phyloP scores from a whole-genome alignment of 2,113 vertebrate species.

The Gasterosteus nipponicus region DNA sequence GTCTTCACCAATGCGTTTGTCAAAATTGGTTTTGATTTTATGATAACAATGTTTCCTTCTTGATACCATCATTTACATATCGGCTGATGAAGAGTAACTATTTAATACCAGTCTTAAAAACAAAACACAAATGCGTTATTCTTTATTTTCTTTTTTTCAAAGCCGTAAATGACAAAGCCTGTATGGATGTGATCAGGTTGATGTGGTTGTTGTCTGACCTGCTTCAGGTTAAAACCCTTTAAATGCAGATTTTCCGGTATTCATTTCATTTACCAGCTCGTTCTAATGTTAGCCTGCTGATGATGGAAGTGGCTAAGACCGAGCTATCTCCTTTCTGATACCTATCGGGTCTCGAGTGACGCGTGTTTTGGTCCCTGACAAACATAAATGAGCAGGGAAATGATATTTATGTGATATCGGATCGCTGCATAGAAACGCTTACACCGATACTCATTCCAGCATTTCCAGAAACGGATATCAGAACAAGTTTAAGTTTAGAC shows the following conservation, averaged over 20 bases:
- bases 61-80: background rate
- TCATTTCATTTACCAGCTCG: background rate
- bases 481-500: too few relatives aligned
- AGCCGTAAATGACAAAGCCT: background rate
- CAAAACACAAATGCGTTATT: too few relatives aligned
- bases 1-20: too few relatives aligned
- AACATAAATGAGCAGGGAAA: background rate
- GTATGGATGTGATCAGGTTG: background rate
- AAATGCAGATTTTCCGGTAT: background rate
- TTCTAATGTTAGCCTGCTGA: background rate
- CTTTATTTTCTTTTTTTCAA: too few relatives aligned
- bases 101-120: background rate
- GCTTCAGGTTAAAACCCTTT: background rate
- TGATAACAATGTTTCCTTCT: background rate
- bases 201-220: background rate
- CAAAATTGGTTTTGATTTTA: background rate
- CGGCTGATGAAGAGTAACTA: background rate
- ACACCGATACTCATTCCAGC: too few relatives aligned
- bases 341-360: background rate
- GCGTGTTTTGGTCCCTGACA: background rate
- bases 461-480: background rate
- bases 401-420: background rate
- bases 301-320: background rate
- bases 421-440: background rate
- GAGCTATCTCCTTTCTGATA: background rate